Conservation (phyloP, 2,888 invertebrate species). For the Anthoptus insignis region DNA sequence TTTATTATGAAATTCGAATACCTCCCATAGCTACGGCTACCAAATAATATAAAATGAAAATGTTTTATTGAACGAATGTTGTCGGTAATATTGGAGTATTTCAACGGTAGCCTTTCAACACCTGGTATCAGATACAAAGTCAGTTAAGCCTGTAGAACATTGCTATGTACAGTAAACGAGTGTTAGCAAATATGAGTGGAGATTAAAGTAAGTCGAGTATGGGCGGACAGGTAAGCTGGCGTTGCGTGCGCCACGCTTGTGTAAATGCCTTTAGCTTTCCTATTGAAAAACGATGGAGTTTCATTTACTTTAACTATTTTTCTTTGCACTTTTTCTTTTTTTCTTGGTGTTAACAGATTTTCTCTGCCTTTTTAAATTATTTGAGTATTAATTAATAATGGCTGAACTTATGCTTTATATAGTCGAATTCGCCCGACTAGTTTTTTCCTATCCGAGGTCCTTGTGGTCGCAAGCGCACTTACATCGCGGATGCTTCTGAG, state of each 20-base stretch:
- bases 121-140: conserved; percentile 11
- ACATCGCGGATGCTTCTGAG: too few species aligned
- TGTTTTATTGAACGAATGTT: conserved; percentile 2
- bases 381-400: too few species aligned
- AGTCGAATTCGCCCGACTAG: too few species aligned
- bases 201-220: conserved; percentile 65
- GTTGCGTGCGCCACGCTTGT: conserved; percentile 65
- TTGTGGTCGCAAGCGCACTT: too few species aligned
- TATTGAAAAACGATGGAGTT: conserved; percentile 55
- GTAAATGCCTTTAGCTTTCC: conserved; percentile 57
- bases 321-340: background rate
- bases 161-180: conserved; percentile 49
- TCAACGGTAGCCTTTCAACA: conserved; percentile 14
- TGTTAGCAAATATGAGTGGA: conserved; percentile 70
- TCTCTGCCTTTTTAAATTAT: too few species aligned
- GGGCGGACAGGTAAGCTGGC: conserved; percentile 59
- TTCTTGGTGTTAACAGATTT: too few species aligned
- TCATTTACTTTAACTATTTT: conserved; percentile 1
- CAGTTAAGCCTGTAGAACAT: conserved; percentile 30
- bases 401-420: too few species aligned
- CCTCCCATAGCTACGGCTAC: background rate
- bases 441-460: too few species aligned
- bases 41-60: conserved; percentile 6
- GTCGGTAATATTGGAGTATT: conserved; percentile 2
- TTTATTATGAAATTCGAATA: conserved; percentile 9